Conservation (phyloP, 2,888 invertebrate species). For the Drosophila bunnanda region DNA sequence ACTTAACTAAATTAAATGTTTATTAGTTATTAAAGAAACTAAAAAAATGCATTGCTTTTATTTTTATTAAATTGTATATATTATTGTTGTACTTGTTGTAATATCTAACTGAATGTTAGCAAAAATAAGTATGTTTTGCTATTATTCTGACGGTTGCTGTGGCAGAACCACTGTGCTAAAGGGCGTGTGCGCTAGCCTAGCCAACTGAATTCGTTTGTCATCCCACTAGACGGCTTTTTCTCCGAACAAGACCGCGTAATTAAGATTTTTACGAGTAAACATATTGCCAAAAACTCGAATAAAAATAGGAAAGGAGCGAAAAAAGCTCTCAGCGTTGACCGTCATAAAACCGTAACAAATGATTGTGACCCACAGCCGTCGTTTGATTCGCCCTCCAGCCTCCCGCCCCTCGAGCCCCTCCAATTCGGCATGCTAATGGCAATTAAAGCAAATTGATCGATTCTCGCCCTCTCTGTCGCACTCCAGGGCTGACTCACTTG, state of each 20-base stretch:
- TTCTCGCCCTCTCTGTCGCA: conserved; percentile 52
- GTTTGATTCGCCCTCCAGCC: conserved; percentile 15
- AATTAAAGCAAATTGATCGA: conserved; percentile 74
- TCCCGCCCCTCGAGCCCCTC: conserved; percentile 17
- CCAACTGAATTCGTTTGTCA: conserved; percentile 34
- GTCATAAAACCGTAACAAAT: conserved; percentile 52
- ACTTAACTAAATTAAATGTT: too few species aligned
- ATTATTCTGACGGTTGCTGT: not conserved
- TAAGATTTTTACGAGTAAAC: conserved; percentile 57
- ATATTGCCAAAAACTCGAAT: conserved; percentile 53
- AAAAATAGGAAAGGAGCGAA: conserved; percentile 36
- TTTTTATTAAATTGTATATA: too few species aligned
- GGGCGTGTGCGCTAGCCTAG: conserved; percentile 25
- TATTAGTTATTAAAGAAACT: not conserved
- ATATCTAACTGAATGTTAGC: too few species aligned
- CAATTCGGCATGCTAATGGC: conserved; percentile 67
- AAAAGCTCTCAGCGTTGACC: conserved; percentile 38
- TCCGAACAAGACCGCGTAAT: conserved; percentile 61
- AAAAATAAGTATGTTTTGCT: not conserved
- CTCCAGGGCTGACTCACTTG: conserved; percentile 55
- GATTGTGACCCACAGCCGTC: conserved; percentile 56
- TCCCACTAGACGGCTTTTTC: conserved; percentile 19
- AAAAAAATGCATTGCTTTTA: not conserved
- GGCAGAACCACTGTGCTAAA: conserved; percentile 17
- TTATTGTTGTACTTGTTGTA: too few species aligned